Percentiles rank a stretch among this genome's conserved stretches.
Evolutionary conservation across 2,888 invertebrate genomes (phyloP).

Genomic region (Metellina segmentata): DNA sequence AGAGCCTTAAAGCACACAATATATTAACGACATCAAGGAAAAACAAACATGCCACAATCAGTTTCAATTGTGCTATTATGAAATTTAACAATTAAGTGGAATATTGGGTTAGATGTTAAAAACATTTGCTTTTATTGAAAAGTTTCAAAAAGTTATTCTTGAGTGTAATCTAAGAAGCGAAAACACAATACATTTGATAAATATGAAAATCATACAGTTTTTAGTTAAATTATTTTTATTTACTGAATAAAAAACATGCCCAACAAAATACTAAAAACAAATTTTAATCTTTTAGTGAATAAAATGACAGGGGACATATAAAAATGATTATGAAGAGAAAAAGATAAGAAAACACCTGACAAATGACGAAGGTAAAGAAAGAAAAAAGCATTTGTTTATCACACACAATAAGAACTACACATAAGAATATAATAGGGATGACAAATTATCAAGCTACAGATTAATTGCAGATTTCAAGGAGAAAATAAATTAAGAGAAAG

Average conservation of each 20-base stretch:
- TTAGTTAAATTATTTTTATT: neutral
- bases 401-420: neutral
- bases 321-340: neutral
- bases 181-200: neutral
- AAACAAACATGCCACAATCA: slow-evolving; percentile 74
- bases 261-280: neutral
- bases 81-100: slow-evolving; percentile 32
- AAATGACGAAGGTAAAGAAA: neutral
- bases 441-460: too few species aligned
- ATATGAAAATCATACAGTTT: neutral
- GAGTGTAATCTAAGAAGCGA: neutral
- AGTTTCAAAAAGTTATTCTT: neutral
- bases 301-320: neutral
- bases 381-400: neutral
- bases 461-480: neutral
- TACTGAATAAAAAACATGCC: slow-evolving; percentile 10
- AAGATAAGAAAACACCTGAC: neutral
- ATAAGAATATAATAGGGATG: neutral
- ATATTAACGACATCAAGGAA: slow-evolving; percentile 37
- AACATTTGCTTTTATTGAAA: slow-evolving; percentile 4
- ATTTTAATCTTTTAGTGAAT: neutral
- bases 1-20: neutral
- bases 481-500: neutral
- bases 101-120: slow-evolving; percentile 21
- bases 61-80: slow-evolving; percentile 52